Evolutionary conservation across 1,140 invertebrate genomes (phyloP), one percentile per base, ranked within the genome.

Genomic region (Sycobia sp.): DNA sequence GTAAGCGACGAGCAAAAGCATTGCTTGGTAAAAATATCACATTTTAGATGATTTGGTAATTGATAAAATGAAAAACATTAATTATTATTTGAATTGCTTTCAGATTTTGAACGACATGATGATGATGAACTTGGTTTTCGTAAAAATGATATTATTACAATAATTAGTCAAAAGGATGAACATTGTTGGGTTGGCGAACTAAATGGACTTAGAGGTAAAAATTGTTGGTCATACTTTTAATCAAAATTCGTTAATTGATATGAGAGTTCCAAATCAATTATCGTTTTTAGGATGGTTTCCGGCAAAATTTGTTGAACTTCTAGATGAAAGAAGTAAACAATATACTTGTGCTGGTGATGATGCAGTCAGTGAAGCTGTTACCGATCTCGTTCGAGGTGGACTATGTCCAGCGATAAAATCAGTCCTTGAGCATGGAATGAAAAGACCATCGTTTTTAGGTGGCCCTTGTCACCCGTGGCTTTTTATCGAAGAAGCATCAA

Each of bases 131-230:
- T 99, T 23, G 97, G 97, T 27, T 99, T 99, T 81, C 86, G 95
- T 50, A 97, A 96, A 82, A 98, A 98, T 86, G 96, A 99, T 82
- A 95, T 99, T 16, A 98, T 99, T 43, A 97, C 94, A 46, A 94
- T 99, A 34, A 91, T 99, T 25, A 97, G 94, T 73, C 95, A 96
- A 75, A 95, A 96, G 78, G 98, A 99, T 85, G 98, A 99, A 76
- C 97, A 99, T 79, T 99, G 98, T 79, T 99, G 98, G 98, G 91
- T 99, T 65, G 98, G 98, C 47, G 98, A 99, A 82, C 79, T 99
- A 2, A 99, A 99, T 86, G 97, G 97, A 2, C 79, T 98, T 32
- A 85, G 94, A 77, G 97, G 88, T 87, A 75, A 38, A n/a, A 39
- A 61, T n/a, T n/a, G n/a, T 32, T 32, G 29, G 11, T 7, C 11